Conservation (phyloP, 2,888 invertebrate genomes). For the Stegana nigrithorax region DNA sequence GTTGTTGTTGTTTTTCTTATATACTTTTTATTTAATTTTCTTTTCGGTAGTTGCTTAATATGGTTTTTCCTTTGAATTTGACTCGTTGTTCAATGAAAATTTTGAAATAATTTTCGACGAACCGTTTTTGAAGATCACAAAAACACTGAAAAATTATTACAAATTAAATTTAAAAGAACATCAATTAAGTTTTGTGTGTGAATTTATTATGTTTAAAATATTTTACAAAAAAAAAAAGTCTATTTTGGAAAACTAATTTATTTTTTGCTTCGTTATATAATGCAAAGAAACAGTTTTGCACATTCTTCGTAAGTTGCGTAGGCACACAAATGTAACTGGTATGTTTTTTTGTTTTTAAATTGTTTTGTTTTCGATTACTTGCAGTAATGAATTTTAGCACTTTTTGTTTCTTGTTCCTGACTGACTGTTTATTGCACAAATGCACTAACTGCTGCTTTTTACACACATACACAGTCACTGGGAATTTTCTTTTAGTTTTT, state of each 20-base stretch:
- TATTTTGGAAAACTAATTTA: not conserved
- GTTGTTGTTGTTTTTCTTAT: constrained; percentile 23
- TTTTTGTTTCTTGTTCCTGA: not conserved
- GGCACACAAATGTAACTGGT: no score
- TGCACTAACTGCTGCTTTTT: constrained; percentile 1
- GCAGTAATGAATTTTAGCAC: constrained; percentile 1
- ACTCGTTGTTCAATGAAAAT: no score
- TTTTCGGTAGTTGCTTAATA: constrained; percentile 31
- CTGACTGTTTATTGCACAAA: not conserved
- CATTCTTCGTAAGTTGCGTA: no score
- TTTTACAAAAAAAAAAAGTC: not conserved
- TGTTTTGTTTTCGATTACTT: not conserved
- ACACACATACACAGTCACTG: not conserved
- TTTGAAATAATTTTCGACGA: constrained; percentile 1
- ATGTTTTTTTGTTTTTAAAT: not conserved
- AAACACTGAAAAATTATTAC: constrained; percentile 49
- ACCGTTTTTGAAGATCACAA: constrained; percentile 38
- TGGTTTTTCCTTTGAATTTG: constrained; percentile 30
- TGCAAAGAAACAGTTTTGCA: no score
- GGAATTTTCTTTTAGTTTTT: not conserved
- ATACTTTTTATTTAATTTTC: constrained; percentile 13
- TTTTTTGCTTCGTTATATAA: not conserved
- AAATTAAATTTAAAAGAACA: constrained; percentile 22
- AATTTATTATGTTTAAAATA: not conserved
- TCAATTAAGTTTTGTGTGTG: not conserved